Conservation (phyloP, 2,113 vertebrate species). For the Ovibos moschatus region DNA sequence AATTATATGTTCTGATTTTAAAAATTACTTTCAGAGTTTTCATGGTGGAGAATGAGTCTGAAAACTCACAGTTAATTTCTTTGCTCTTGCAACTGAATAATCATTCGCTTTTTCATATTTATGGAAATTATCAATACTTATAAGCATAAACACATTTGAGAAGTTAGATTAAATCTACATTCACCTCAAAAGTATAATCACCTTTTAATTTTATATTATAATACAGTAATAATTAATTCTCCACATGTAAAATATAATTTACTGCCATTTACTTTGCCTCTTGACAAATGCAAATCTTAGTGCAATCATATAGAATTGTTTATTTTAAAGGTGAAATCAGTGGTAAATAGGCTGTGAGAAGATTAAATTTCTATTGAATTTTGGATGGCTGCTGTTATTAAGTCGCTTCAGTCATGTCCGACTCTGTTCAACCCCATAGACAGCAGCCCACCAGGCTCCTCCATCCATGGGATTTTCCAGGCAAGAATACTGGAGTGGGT, state of each 20-base stretch:
- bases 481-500: background rate
- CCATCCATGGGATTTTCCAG: background rate
- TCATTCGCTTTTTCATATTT: conserved; percentile 20
- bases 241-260: background rate
- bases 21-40: background rate
- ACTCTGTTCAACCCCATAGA: background rate
- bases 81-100: background rate
- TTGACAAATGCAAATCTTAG: background rate
- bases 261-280: background rate
- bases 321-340: background rate
- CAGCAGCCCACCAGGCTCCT: background rate
- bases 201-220: conserved; percentile 29
- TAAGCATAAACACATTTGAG: background rate
- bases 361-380: conserved; percentile 2
- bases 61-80: conserved; percentile 2
- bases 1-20: background rate
- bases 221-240: background rate
- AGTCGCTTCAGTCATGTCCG: accelerated
- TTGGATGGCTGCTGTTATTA: background rate
- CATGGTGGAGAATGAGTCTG: background rate
- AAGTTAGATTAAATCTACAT: background rate
- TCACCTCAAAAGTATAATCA: conserved; percentile 4
- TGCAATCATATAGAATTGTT: background rate
- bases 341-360: background rate
- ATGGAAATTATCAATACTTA: conserved; percentile 2